Percentiles rank a stretch among this genome's conserved stretches.
Evolutionary conservation across 2,888 invertebrate species (phyloP).

Genomic region (Meta bourneti): DNA sequence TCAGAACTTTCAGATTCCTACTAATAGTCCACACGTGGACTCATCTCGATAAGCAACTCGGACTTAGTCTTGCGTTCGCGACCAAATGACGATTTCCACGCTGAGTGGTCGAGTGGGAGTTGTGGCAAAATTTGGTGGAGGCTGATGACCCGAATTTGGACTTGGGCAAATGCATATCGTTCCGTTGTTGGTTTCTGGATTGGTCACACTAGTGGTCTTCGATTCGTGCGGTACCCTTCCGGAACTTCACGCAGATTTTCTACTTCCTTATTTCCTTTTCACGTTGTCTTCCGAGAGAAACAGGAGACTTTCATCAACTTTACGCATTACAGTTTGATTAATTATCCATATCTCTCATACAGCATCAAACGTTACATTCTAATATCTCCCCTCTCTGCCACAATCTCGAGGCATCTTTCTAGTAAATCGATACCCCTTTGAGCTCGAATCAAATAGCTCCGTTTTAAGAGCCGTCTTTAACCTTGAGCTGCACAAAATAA

Average conservation of each 20-base stretch:
- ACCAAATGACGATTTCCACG: slow-evolving; percentile 70
- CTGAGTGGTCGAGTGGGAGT: slow-evolving; percentile 40
- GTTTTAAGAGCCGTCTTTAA: too few relatives aligned
- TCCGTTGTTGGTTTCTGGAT: slow-evolving; percentile 70
- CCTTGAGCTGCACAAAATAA: too few relatives aligned
- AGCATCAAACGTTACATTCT: too few relatives aligned
- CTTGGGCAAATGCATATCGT: slow-evolving; percentile 71
- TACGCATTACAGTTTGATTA: neutral
- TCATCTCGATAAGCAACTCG: slow-evolving; percentile 17
- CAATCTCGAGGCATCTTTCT: too few relatives aligned
- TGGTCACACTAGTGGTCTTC: slow-evolving; percentile 74
- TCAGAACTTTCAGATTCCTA: slow-evolving; percentile 19
- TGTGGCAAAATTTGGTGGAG: slow-evolving; percentile 55
- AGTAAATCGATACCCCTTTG: too few relatives aligned
- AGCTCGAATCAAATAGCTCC: too few relatives aligned
- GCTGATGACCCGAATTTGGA: slow-evolving; percentile 70
- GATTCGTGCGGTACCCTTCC: slow-evolving; percentile 74
- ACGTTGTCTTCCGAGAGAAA: neutral
- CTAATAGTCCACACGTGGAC: slow-evolving; percentile 55
- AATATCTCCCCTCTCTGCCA: too few relatives aligned
- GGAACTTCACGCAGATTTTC: slow-evolving; percentile 72
- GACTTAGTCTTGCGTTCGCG: slow-evolving; percentile 65
- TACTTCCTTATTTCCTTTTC: slow-evolving; percentile 69
- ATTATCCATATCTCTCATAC: too few relatives aligned
- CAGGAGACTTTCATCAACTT: slow-evolving; percentile 44